These are phyloP conservation scores for Pseudopleuronectes americanus DNA, from an alignment of 2,797 vertebrate genomes.

Conservation along the genomic window DNA sequence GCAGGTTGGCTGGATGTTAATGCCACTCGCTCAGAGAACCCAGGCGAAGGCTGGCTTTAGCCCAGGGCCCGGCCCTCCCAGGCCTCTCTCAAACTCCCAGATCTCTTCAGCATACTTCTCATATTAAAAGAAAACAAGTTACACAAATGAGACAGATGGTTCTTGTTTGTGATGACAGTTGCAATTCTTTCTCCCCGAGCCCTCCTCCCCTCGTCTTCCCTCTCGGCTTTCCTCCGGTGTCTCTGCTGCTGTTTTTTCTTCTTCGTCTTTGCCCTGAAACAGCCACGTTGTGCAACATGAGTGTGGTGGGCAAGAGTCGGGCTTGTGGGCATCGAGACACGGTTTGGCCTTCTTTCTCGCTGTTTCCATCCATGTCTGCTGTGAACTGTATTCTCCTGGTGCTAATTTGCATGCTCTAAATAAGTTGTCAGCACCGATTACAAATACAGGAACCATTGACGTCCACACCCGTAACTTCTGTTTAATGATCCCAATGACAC, in stretches of 20 bases:
- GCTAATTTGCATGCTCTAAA: constrained; percentile 3
- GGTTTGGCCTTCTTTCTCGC: not conserved
- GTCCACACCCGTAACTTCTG: not conserved
- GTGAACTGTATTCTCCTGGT: not conserved
- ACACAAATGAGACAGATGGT: constrained; percentile 90
- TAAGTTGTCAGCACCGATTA: not conserved
- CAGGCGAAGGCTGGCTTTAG: constrained; percentile 73
- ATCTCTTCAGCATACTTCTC: constrained; percentile 87
- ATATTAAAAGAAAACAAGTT: constrained; percentile 93
- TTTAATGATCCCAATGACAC: not conserved
- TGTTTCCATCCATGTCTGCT: not conserved
- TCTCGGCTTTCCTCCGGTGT: constrained; percentile 51
- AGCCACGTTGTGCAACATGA: constrained; percentile 65
- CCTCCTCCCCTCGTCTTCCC: constrained; percentile 44
- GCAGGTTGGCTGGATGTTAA: constrained; percentile 73
- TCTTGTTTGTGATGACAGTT: constrained; percentile 89
- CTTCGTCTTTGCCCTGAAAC: constrained; percentile 10
- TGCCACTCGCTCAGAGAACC: constrained; percentile 72
- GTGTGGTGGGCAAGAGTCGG: constrained; percentile 8
- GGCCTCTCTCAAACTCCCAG: constrained; percentile 82
- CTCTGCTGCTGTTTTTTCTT: constrained; percentile 39
- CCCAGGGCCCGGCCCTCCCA: constrained; percentile 74
- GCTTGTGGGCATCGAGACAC: constrained; percentile 20
- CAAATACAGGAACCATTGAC: not conserved
- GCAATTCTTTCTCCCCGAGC: constrained; percentile 69